Percentiles rank a stretch among this genome's conserved stretches.
These are phyloP conservation scores for Macaca nemestrina DNA, from an alignment of 2,113 vertebrate genomes.

Conservation along the genomic window DNA sequence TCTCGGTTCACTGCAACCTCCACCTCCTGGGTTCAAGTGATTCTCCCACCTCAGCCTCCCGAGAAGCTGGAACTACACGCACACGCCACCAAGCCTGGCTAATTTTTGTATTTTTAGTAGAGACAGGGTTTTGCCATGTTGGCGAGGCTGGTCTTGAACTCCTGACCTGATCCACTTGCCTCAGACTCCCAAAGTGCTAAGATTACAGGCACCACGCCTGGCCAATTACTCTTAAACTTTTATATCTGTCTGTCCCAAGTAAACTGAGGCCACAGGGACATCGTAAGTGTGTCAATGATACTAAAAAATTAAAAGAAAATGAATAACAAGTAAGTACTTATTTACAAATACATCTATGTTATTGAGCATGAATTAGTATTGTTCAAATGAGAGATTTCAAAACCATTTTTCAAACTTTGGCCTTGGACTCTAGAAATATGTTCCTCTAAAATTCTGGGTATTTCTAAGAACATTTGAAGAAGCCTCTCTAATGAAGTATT, in stretches of 20 bases:
- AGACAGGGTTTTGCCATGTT: too few species aligned
- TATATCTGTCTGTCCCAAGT: not conserved
- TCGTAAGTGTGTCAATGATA: not conserved
- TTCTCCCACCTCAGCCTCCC: too few species aligned
- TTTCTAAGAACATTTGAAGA: not conserved
- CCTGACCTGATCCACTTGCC: too few species aligned
- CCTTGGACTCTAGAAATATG: not conserved
- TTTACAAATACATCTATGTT: not conserved
- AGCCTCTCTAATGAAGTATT: not conserved
- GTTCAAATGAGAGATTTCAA: not conserved
- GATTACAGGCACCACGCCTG: too few species aligned
- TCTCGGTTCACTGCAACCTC: too few species aligned
- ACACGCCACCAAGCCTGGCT: too few species aligned
- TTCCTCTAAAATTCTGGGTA: not conserved
- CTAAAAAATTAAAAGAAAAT: not conserved
- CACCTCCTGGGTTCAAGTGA: too few species aligned
- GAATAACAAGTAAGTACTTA: not conserved
- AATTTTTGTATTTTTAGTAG: too few species aligned
- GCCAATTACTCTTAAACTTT: not conserved
- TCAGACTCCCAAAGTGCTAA: too few species aligned
- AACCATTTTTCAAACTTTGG: conserved; percentile 1
- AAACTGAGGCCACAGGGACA: not conserved
- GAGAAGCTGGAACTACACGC: too few species aligned
- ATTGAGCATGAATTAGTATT: not conserved
- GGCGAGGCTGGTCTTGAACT: too few species aligned